Evolutionary conservation across 2,797 vertebrate genomes (phyloP).

Genomic region (Clarias fuscus): DNA sequence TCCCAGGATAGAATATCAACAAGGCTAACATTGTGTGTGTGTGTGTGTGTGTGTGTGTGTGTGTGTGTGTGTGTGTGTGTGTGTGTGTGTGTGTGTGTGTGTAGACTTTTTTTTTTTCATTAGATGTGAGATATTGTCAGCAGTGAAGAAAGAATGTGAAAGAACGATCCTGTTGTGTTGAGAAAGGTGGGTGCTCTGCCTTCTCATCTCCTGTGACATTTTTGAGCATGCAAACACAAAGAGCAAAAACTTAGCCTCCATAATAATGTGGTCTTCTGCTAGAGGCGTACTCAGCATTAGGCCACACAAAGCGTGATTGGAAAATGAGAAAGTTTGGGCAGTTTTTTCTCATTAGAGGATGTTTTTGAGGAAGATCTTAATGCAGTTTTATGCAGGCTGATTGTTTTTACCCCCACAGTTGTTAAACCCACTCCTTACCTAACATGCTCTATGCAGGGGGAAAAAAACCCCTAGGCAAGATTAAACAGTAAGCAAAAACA

Average conservation of each 20-base stretch:
- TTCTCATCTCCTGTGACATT: constrained; percentile 42
- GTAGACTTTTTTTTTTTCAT: neutral
- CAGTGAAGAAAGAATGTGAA: constrained; percentile 1
- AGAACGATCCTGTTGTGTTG: constrained; percentile 22
- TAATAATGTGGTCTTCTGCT: constrained; percentile 37
- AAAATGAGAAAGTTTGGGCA: neutral
- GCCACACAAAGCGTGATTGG: constrained; percentile 2
- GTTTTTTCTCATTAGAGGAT: constrained; percentile 8
- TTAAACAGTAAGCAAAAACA: neutral
- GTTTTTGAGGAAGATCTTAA: neutral
- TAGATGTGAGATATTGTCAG: constrained; percentile 9
- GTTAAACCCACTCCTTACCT: neutral
- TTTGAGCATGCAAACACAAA: constrained; percentile 41
- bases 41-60: neutral
- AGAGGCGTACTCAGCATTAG: constrained; percentile 37
- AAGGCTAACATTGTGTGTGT: neutral
- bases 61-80: neutral
- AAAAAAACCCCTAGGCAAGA: neutral
- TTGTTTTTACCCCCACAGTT: neutral
- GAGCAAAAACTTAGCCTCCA: constrained; percentile 28
- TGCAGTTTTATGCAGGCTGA: neutral
- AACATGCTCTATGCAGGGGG: neutral
- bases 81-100: neutral
- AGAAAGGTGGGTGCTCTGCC: constrained; percentile 9
- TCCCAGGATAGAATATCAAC: constrained; percentile 37